phyloP scores from a whole-genome alignment of 2,888 invertebrate genomes.

The Cataglyphis albicans region DNA sequence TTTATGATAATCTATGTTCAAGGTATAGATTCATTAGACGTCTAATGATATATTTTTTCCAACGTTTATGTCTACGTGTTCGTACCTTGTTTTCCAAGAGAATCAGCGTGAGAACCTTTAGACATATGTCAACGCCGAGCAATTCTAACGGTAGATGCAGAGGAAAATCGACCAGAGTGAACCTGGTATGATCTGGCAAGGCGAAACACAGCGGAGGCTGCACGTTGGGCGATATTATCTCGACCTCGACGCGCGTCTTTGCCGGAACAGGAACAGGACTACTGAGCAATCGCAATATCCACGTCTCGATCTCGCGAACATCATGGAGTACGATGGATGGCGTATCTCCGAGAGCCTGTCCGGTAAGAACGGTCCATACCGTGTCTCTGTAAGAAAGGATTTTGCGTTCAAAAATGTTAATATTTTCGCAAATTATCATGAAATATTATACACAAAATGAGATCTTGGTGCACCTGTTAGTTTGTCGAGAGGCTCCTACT shows the following conservation, averaged over 20 bases:
- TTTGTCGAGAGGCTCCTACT: constrained; percentile 95
- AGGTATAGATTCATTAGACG: neutral
- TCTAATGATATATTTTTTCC: neutral
- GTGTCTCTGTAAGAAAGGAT: constrained; percentile 90
- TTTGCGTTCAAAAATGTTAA: neutral
- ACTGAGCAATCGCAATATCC: constrained; percentile 98
- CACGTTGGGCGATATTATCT: constrained; percentile 94
- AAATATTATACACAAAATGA: neutral
- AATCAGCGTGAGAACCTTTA: constrained; percentile 98
- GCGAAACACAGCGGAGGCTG: constrained; percentile 96
- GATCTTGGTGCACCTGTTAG: constrained; percentile 89
- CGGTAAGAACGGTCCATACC: constrained; percentile 98
- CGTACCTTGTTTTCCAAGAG: constrained; percentile 98
- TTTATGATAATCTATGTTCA: neutral
- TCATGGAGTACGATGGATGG: constrained; percentile 97
- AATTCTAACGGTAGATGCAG: constrained; percentile 98
- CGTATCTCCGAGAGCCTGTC: constrained; percentile 92
- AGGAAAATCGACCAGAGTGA: constrained; percentile 98
- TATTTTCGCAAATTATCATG: neutral
- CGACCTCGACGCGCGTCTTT: constrained; percentile 92
- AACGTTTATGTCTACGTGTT: constrained; percentile 13
- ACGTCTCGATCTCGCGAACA: constrained; percentile 99
- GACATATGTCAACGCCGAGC: constrained; percentile 98
- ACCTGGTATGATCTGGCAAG: constrained; percentile 98
- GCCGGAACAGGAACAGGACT: constrained; percentile 99